Evolutionary conservation across 1,140 invertebrate genomes (phyloP).

Genomic region (Uloborus diversus): DNA sequence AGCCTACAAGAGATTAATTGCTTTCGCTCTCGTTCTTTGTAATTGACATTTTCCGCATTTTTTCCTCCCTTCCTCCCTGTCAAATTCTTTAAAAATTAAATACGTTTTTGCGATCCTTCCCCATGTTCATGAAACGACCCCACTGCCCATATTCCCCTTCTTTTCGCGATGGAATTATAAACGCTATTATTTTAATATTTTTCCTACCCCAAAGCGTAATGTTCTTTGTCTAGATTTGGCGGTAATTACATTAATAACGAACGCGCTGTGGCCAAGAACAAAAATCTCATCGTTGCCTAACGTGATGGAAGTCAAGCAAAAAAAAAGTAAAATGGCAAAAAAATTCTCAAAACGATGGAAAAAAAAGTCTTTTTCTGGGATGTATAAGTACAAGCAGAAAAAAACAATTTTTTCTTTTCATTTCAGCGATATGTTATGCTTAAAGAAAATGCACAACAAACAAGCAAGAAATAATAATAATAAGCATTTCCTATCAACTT

Average conservation of each 20-base stretch:
- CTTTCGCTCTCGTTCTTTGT: conserved; percentile 39
- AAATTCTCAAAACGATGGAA: neutral
- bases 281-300: conserved; percentile 47
- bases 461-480: conserved; percentile 47
- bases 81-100: conserved; percentile 51
- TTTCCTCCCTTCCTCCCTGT: conserved; percentile 10
- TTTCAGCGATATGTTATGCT: conserved; percentile 42
- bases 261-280: conserved; percentile 23
- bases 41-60: conserved; percentile 52
- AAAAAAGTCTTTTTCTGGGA: neutral
- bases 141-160: neutral
- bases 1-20: conserved; percentile 47
- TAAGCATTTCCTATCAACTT: conserved; percentile 55
- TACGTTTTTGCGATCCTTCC: conserved; percentile 18
- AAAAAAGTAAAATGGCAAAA: conserved; percentile 9
- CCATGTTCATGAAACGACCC: conserved; percentile 18
- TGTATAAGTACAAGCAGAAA: neutral
- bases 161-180: conserved; percentile 39
- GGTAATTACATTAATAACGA: conserved; percentile 56
- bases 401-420: conserved; percentile 21
- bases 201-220: neutral
- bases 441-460: conserved; percentile 40
- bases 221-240: conserved; percentile 53
- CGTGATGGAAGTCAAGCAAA: conserved; percentile 39
- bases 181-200: conserved; percentile 56